Evolutionary conservation across 1,140 invertebrate genomes (phyloP), one percentile per base, ranked within the genome.

Genomic region (Eubasilissa regina): DNA sequence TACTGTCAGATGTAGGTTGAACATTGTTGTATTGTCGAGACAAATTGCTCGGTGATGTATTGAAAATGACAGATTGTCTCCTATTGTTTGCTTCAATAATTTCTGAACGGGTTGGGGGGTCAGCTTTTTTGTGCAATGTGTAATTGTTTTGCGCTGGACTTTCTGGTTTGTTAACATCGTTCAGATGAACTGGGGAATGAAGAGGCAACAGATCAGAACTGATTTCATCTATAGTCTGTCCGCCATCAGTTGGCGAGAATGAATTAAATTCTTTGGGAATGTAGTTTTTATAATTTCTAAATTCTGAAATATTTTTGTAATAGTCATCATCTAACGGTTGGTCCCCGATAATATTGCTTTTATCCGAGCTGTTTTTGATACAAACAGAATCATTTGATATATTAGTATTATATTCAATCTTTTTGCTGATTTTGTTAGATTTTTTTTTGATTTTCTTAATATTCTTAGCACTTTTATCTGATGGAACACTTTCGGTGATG

Each of bases 11-110:
- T 35, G 6, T 6, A 35, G 25, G 25, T 6, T 35, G 25, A 6
- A 3, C 25, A 35, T 35, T 35, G 25, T 35, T 35, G 6, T 6
- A 35, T 35, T 35, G 25, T 35, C 6, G 25, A 35, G 25, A n/a
- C n/a, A n/a, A 3, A 35, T 6, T 35, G 25, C 25, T 35, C 6
- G 25, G 25, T 35, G 64, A 15, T 9, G 43, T 13, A 45, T 73
- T 60, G 35, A 77, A 77, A 48, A 80, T 80, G 19, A 80, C 79
- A 48, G 79, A 80, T 64, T 73, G 17, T 53, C 79, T 70, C 35
- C 55, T 62, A 15, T 62, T 73, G 44, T 80, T 80, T 7, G 74
- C 79, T 70, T 80, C 75, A 1, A 80, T 44, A 15, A 80, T 80
- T 73, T 80, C 55, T n/a, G 60, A 48, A n/a, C 62, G 21, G n/a